A percentile compares a stretch with the other conserved stretches of the same genome.
Conservation (phyloP, 2,888 invertebrate species). For the Hirtodrosophila histrioides region DNA sequence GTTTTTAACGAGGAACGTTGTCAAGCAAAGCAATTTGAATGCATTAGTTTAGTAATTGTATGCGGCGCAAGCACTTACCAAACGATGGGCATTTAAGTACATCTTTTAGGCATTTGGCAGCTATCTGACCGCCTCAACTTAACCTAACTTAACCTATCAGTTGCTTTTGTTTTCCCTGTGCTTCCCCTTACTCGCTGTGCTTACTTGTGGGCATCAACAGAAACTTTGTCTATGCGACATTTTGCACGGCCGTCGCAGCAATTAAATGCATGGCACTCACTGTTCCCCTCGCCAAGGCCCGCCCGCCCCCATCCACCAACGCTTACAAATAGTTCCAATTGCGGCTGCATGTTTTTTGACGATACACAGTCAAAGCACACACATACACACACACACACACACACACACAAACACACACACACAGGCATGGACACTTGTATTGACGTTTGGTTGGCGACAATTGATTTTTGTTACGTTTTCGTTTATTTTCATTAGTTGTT, state of each 20-base stretch:
- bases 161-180: too few species aligned
- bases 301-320: neutral
- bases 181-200: neutral
- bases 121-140: neutral
- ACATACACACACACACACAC: conserved; percentile 14
- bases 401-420: conserved; percentile 6
- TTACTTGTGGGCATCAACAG: conserved; percentile 17
- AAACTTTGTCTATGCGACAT: conserved; percentile 42
- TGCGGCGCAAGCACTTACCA: too few species aligned
- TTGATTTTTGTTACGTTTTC: conserved; percentile 80
- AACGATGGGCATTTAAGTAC: too few species aligned
- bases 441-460: conserved; percentile 80
- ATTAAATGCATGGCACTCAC: conserved; percentile 67
- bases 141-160: neutral
- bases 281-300: conserved; percentile 3
- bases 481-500: conserved; percentile 74
- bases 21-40: too few species aligned
- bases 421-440: conserved; percentile 65
- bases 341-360: conserved; percentile 74
- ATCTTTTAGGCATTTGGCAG: neutral
- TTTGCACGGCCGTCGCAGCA: conserved; percentile 53
- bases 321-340: conserved; percentile 72
- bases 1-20: too few species aligned
- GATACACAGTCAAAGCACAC: conserved; percentile 46
- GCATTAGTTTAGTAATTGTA: too few species aligned